These are phyloP conservation scores for Himalopsyche anomala DNA, from an alignment of 2,888 invertebrate species.

Conservation along the genomic window DNA sequence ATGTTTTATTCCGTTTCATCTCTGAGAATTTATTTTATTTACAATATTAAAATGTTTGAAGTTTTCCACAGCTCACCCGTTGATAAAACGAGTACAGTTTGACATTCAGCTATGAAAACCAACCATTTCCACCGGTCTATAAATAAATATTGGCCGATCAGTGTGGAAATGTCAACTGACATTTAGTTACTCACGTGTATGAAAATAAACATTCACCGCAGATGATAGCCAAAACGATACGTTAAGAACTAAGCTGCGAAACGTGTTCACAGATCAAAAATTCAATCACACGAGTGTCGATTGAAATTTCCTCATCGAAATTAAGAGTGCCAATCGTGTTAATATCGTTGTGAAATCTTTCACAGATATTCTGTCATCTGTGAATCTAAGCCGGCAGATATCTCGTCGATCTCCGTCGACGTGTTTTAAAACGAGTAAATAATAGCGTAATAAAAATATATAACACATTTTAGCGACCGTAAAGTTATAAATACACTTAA, in stretches of 20 bases:
- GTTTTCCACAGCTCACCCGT: no score
- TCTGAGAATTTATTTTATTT: no score
- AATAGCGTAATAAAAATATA: slow-evolving; percentile 7
- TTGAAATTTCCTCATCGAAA: slow-evolving; percentile 36
- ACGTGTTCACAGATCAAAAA: slow-evolving; percentile 10
- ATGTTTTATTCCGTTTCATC: slow-evolving; percentile 44
- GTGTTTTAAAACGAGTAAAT: slow-evolving; percentile 38
- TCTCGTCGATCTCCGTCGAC: background rate
- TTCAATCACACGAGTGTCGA: background rate
- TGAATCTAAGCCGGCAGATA: background rate
- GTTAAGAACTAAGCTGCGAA: background rate
- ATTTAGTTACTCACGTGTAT: background rate
- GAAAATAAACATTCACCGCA: slow-evolving; percentile 1
- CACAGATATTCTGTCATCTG: background rate
- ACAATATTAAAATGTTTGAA: no score
- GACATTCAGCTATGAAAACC: slow-evolving; percentile 18
- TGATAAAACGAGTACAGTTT: background rate
- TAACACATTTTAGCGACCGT: background rate
- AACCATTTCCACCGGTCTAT: slow-evolving; percentile 18
- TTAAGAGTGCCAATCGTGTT: slow-evolving; percentile 31
- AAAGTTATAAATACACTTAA: slow-evolving; percentile 29
- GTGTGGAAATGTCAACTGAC: slow-evolving; percentile 39
- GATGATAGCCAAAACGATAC: background rate
- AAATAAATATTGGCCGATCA: slow-evolving; percentile 19
- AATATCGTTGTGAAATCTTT: background rate